Evolutionary conservation across 2,113 vertebrate genomes (phyloP), one percentile per base, ranked within the genome.

Genomic region (Fukomys damarensis): DNA sequence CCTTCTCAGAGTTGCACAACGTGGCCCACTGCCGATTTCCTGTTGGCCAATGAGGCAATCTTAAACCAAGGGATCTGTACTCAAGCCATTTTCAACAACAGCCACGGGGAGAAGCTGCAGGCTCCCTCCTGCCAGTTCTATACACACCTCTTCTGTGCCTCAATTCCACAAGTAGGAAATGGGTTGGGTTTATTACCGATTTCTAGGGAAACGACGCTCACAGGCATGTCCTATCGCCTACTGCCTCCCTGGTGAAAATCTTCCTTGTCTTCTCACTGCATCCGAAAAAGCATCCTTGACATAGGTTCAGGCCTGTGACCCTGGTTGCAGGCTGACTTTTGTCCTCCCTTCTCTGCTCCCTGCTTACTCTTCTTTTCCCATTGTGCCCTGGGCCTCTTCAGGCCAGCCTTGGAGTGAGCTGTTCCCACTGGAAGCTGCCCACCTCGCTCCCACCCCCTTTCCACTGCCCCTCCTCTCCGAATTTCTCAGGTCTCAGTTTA

Each of bases 201-300:
- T 94, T 97, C 74, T 66, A 12, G 30, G 59, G 63, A n/a, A 89
- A 86, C n/a, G n/a, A n/a, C n/a, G n/a, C n/a, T n/a, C n/a, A n/a
- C n/a, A n/a, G n/a, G n/a, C n/a, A n/a, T n/a, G n/a, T n/a, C n/a
- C n/a, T n/a, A n/a, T n/a, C n/a, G n/a, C 58, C 68, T 70, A 74
- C 79, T 83, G n/a, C 66, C 82, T 46, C 41, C 59, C n/a, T 89
- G 74, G 61, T 59, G 87, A 54, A 79, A 94, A 70, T 30, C 65
- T n/a, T 38, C 54, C 17, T n/a, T 8, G 35, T 32, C 83, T 61
- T 86, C 92, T 94, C 63, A 46, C 4, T 32, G 86, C 74, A 66
- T 5, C 89, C 77, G 81, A 52, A 77, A 80, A 83, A 0, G 24
- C n/a, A 41, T 80, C 74, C 66, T 82, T 5, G 89, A 66, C 24